Base-by-base conservation (phyloP, 2,797 vertebrate genomes). In the Lepus townsendii region DNA sequence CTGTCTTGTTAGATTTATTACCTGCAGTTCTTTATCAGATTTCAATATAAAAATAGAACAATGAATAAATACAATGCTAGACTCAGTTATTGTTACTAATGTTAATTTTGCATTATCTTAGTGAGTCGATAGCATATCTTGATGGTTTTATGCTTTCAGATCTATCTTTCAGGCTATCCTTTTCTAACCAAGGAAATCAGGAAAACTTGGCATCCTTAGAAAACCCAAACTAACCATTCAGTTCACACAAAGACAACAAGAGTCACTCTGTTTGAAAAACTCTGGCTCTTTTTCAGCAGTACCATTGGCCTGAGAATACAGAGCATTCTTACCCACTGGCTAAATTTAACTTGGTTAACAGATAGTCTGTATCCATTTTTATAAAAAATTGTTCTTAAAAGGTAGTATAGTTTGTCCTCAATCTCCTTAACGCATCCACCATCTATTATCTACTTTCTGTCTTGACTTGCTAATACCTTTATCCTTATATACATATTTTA, bases 201-300 rank as follows among this genome's bases (percentile, higher is more conserved):
- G 65, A 88, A 96, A 95, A 91, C 75, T 62, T 95, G 69, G 63
- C 52, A 38, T 90, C n/a, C 32, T 65, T 90, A 38, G 86, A 94
- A 95, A 96, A 94, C 90, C 92, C 80, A 79, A 95, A 93, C 65
- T 88, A 96, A 32, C 62, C 5, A 54, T 68, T 95, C 83, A 57
- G 69, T 89, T 90, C 76, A 88, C 78, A 97, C 91, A 96, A 97
- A 97, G 95, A 96, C 93, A 96, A 97, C 97, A 97, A 97, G 86
- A 94, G 86, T 90, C 62, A 86, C 92, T 97, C 95, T 97, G 97
- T 97, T 96, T 94, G 73, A 78, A 85, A 92, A 93, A 66, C 71
- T 30, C 87, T 95, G 97, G 96, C 96, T 93, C 27, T 63, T 88
- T 96, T 91, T 96, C 95, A 97, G 86, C 68, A 14, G 90, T 96